phyloP scores from a whole-genome alignment of 1,140 invertebrate genomes.

The Drosophila melanogaster region Release_6_plus_ISO1_MT NT_033777.3:6671001-6671500 shows the following conservation, averaged over 20 bases:
- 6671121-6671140: conserved; percentile 82
- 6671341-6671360: neutral
- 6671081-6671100: conserved; percentile 33
- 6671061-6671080: conserved; percentile 40
- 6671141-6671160: conserved; percentile 79
- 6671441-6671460: neutral
- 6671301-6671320: conserved; percentile 20
- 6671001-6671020: conserved; percentile 82
- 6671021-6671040: conserved; percentile 78
- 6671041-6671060: conserved; percentile 42
- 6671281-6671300: conserved; percentile 66
- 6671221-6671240: conserved; percentile 68
- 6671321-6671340: conserved; percentile 10
- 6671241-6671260: conserved; percentile 55
- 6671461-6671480: neutral
- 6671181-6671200: conserved; percentile 72
- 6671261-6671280: conserved; percentile 51
- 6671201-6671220: conserved; percentile 14
- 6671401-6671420: neutral
- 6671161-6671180: conserved; percentile 72
- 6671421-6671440: neutral
- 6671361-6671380: neutral
- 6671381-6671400: too few species aligned
- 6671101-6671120: conserved; percentile 60
- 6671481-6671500: neutral